Evolutionary conservation across 2,888 invertebrate genomes (phyloP), one percentile per base, ranked within the genome.

Genomic region (Spisula subtruncata): DNA sequence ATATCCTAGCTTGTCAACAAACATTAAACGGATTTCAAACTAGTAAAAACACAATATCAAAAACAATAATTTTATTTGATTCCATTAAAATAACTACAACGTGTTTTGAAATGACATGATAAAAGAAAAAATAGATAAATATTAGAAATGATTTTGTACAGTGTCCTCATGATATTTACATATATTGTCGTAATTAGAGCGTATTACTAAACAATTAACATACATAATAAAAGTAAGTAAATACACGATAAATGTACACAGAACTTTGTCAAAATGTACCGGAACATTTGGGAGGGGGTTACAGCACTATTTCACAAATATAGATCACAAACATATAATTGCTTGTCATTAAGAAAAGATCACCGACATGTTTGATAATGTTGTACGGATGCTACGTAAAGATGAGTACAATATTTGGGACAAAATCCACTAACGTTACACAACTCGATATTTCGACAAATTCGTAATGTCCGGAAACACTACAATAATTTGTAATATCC

Each of bases 121-220:
- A 0, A 75, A 75, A 32, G 32, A 75, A 32, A 75, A 75, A 75
- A 87, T 32, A 83, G 25, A 83, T 83, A 86, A 86, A 86, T 86
- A 86, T 66, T 35, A 81, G 46, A 60, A 86, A 86, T 86, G 86
- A 86, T 46, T 86, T 81, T 86, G 54, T 86, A 86, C 86, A 86
- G 66, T 60, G 80, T 75, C 32, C 75, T 75, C 35, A 75, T 32
- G 75, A 75, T 75, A 75, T 75, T 75, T 75, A 75, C 75, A 75
- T 16, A 75, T 75, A 75, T 75, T 32, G n/a, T 66, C 32, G 35
- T 75, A 75, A 66, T 66, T 0, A 66, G 10, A 0, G n/a, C 18
- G 25, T 60, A n/a, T 10, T 66, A 66, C 60, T 5, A 66, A 66
- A 66, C 60, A 66, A n/a, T 5, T 25, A 66, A 66, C 60, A 66